Base-by-base conservation (phyloP, 2,888 invertebrate species). In the Chironomus riparius region DNA sequence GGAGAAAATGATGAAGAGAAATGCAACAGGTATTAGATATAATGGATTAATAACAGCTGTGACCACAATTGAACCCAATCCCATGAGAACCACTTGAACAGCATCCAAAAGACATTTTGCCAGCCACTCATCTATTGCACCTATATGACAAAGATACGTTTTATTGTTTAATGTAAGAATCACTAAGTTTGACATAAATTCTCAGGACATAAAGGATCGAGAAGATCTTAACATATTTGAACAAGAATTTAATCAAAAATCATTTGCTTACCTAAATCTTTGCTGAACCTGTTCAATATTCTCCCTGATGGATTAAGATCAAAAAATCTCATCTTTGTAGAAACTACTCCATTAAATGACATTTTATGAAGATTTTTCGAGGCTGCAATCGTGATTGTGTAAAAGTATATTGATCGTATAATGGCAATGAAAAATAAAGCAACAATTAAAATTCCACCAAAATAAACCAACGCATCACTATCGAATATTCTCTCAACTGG, bases 281-380 rank as follows among this genome's bases (percentile, higher is more conserved):
- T 95, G 3, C 94, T 91, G 80, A 95, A 95, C 73, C 95, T 82
- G 78, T 87, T 87, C 68, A 95, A 85, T 78, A 95, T 92, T 74
- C 92, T 86, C 48, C 92, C 92, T 79, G 90, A 88, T 2, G 94
- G 93, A 82, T 95, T 95, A 0, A 89, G 90, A 80, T 95, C 93
- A 81, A 94, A 96, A 83, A 95, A 95, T 76, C 87, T 81, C 85
- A 91, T 88, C 1, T 86, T 85, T 0, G 88, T 78, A 61, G 77
- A 77, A 22, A 79, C 78, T 24, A 87, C 83, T 62, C 83, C 81
- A 28, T 79, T 83, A 81, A 93, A 92, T 90, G 93, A 91, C 12
- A 79, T 83, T 80, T 90, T 87, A 82, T 94, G 93, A 0, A 93
- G 85, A 28, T 86, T 87, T 77, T 87, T 87, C 0, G 92, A 91